Evolutionary conservation across 1,140 invertebrate genomes (phyloP), one percentile per base, ranked within the genome.

Genomic region (Cydia pomonella): DNA sequence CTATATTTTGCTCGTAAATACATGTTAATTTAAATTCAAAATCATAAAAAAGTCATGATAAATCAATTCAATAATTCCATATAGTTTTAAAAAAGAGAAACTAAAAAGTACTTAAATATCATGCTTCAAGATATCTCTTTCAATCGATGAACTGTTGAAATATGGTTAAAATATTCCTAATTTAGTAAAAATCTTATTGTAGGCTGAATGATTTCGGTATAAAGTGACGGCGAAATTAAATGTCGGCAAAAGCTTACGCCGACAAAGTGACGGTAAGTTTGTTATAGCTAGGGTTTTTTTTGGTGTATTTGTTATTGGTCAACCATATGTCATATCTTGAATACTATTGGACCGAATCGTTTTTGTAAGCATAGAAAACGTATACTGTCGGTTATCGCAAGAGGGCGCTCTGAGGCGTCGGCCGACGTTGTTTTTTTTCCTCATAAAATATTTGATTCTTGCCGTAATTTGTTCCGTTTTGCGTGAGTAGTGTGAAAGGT

Each of bases 391-490:
- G 87, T 73, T 69, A 77, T 75, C 84, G 47, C 77, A 83, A 83
- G 83, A 74, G 77, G 82, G 83, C 83, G 80, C 72, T 79, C 38
- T 44, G 44, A 74, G 63, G 73, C 87, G 91, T 88, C 90, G 91
- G 86, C 77, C 27, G 81, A 86, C 79, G 77, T 80, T 74, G 82
- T 89, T 90, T 92, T 91, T 89, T 87, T 83, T 83, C 77, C 76
- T 84, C 87, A 88, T 86, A 84, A 83, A 83, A 84, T 84, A 81
- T 87, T 85, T 84, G 84, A 87, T 87, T 86, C 81, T 87, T 87
- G 81, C 73, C 73, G 82, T 82, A 84, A 85, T 84, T 87, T 90
- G 89, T 91, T 88, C 86, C 85, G 84, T 90, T 91, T 91, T 86
- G 85, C 83, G 84, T 82, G 82, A 74, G 76, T 86, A 83, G 80